Evolutionary conservation across 2,888 invertebrate species (phyloP), one percentile per base, ranked within the genome.

Genomic region (Cryptocheilus praepositus): DNA sequence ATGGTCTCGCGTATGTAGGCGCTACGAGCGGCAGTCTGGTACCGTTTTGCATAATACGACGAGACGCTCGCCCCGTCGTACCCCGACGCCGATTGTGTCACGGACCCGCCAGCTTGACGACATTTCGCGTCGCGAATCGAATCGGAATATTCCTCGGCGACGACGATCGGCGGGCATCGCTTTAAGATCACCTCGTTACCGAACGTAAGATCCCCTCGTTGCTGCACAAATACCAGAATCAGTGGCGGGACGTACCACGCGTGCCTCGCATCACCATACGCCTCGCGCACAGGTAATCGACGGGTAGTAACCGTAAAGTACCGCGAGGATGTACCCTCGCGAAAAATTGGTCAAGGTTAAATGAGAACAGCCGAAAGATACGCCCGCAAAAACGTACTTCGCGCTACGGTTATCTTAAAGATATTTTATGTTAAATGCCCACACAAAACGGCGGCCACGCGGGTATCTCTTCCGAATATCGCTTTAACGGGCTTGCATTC

Each of bases 1-100:
- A 70, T 69, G 74, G 74, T 77, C 77, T 71, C 64, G 70, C 64
- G 66, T 75, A 77, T 73, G 79, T 79, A 73, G 79, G 73, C 75
- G 74, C 74, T 74, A 73, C 52, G 52, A 71, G 67, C 71, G 74
- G 71, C 69, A 67, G 67, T 70, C 76, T 76, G 66, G 74, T 75
- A 71, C 64, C 79, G 83, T 77, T 83, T 83, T 80, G 79, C 83
- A 84, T 83, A 84, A 84, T 83, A 81, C 82, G 83, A 81, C 77
- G 81, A 77, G 83, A 80, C 80, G 83, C 80, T 65, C 68, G 15
- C 16, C 25, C 58, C 63, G 66, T 63, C 67, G 68, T 71, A 49
- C 67, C 74, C 70, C 76, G 69, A 69, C 64, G 68, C 76, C 61
- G 70, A 22, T 49, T 69, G 75, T 70, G 77, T 77, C 77, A 75